A percentile compares a stretch with the other conserved stretches of the same genome.
These are phyloP conservation scores for Sarcophaga bullata DNA, from an alignment of 1,140 invertebrate genomes.

Conservation along the genomic window DNA sequence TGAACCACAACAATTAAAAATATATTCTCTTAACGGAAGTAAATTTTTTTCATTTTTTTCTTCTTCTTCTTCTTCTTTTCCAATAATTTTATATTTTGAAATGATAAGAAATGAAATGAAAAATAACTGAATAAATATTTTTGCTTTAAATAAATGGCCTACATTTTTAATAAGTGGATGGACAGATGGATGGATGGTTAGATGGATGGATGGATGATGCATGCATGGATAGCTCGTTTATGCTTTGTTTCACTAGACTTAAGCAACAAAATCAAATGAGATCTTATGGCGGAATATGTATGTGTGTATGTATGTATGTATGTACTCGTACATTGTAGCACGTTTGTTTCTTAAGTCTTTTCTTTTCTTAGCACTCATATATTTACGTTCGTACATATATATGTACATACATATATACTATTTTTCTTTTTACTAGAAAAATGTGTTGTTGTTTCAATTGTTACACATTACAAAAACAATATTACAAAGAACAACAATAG, in stretches of 20 bases:
- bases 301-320: too few relatives aligned
- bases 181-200: too few relatives aligned
- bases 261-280: not conserved
- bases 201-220: too few relatives aligned
- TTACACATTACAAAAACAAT: not conserved
- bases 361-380: not conserved
- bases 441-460: not conserved
- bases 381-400: too few relatives aligned
- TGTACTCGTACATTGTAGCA: too few relatives aligned
- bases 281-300: not conserved
- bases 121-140: not conserved
- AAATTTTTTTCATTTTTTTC: not conserved
- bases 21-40: not conserved
- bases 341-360: not conserved
- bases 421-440: not conserved
- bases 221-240: too few relatives aligned
- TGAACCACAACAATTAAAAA: not conserved
- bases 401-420: too few relatives aligned
- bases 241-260: too few relatives aligned
- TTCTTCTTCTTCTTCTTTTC: too few relatives aligned
- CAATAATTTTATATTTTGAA: too few relatives aligned
- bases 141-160: conserved; percentile 9
- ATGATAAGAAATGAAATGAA: not conserved
- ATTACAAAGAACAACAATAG: not conserved
- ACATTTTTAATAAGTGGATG: not conserved